A percentile compares a stretch with the other conserved stretches of the same genome.
These are phyloP conservation scores for Xyrichtys novacula DNA, from an alignment of 2,797 vertebrate species.

Conservation along the genomic window DNA sequence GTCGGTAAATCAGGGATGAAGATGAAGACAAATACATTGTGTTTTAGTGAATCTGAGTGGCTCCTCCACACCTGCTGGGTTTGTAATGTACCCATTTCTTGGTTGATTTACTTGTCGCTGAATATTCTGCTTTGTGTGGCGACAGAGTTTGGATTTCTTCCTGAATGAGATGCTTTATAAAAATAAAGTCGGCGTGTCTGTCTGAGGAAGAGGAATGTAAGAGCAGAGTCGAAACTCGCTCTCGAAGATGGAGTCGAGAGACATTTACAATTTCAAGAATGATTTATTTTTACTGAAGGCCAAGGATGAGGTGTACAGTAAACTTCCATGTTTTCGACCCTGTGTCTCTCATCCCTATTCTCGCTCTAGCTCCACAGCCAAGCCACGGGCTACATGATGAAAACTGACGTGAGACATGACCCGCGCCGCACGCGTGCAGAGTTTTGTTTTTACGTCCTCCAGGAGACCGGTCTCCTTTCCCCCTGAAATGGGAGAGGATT, in stretches of 20 bases:
- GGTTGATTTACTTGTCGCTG: conserved; percentile 18
- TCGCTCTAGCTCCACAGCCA: background rate
- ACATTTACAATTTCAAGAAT: too few relatives aligned
- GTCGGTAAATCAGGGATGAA: conserved; percentile 1
- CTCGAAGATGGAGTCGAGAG: too few relatives aligned
- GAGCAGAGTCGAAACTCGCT: background rate
- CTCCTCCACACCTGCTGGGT: conserved; percentile 1
- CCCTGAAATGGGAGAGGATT: conserved; percentile 20
- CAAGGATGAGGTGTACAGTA: background rate
- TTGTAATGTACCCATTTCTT: conserved; percentile 7
- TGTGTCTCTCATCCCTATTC: conserved; percentile 8
- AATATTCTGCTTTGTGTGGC: conserved; percentile 4
- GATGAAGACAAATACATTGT: conserved; percentile 7
- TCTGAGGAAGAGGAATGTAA: background rate
- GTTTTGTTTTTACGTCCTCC: conserved; percentile 24
- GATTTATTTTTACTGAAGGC: too few relatives aligned
- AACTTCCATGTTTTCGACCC: background rate
- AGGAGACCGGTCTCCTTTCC: conserved; percentile 31
- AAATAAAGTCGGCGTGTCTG: conserved; percentile 11
- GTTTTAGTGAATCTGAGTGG: background rate
- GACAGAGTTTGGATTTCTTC: background rate
- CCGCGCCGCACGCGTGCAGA: background rate
- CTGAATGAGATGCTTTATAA: background rate
- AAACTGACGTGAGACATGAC: background rate
- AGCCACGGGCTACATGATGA: background rate